Conservation (phyloP, 2,113 vertebrate genomes). For the Corythaeola cristata region DNA sequence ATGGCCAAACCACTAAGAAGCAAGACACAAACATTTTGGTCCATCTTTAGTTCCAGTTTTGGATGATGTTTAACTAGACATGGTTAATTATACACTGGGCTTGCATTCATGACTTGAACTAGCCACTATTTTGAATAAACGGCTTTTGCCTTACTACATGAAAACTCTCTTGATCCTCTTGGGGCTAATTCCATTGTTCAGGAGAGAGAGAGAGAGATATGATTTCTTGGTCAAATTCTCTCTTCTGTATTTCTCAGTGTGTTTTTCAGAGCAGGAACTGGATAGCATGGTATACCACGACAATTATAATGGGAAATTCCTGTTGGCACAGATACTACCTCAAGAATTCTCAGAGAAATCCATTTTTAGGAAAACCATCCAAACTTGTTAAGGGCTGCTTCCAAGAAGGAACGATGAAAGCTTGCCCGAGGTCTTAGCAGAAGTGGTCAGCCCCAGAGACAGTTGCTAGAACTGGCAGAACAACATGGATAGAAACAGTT, state of each 20-base stretch:
- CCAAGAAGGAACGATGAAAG: not conserved
- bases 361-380: not conserved
- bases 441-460: not conserved
- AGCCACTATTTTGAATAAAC: not conserved
- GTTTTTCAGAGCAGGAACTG: not conserved
- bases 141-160: not conserved
- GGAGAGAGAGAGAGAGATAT: not conserved
- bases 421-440: not conserved
- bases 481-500: not conserved
- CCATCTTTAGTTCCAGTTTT: not conserved
- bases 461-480: not conserved
- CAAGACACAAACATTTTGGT: not conserved
- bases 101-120: not conserved
- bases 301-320: not conserved
- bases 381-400: not conserved
- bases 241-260: not conserved
- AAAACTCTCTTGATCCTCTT: not conserved
- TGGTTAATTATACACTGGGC: not conserved
- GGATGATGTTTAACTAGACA: not conserved
- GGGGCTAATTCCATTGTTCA: not conserved
- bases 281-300: not conserved
- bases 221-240: not conserved
- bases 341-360: not conserved
- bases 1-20: not conserved
- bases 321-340: not conserved